Base-by-base conservation (phyloP, 1,140 invertebrate genomes). In the Drosophila orena region DNA sequence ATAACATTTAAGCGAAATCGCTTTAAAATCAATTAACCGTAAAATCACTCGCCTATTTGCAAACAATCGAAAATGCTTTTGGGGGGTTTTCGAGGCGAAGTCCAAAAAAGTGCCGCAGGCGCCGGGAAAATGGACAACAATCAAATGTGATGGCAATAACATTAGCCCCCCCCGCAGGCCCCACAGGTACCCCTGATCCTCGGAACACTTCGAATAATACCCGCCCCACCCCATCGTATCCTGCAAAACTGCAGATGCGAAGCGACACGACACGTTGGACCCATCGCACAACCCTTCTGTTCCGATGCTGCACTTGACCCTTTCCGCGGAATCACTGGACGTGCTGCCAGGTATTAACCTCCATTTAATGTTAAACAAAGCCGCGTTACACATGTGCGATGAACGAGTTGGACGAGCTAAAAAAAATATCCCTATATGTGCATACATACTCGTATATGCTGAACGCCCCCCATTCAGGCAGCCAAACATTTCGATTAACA, bases 11-110 rank as follows among this genome's bases (percentile, higher is more conserved):
- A 91, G 83, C 77, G 83, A 91, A 91, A 91, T 91, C 88, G 88
- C 88, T 91, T 91, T 88, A 91, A 91, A 91, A 91, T 91, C 88
- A 91, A 91, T 91, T 91, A 91, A 91, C 88, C 88, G 83, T 78
- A 90, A 91, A 91, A 91, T 91, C 88, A 91, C 84, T 91, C 50
- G 88, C 68, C 79, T 86, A 90, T 86, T 89, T 86, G 84, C 72
- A 76, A 86, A 77, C 83, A 81, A 74, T 65, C 69, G 79, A 70
- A 66, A 49, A 43, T 20, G 22, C 34, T 20, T 12, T 4, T 37
- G 37, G 27, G 35, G 43, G 17, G 17, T 17, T 17, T 17, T 17
- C 4, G n/a, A 15, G 35, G 65, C 35, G 47, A 2, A 30, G 7
- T 43, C 15, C 58, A 54, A 34, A 49, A 78, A 78, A 52, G 77